Percentiles rank a stretch among this genome's conserved stretches.
Evolutionary conservation across 2,113 vertebrate species (phyloP).

Genomic region (Hydropotes inermis): DNA sequence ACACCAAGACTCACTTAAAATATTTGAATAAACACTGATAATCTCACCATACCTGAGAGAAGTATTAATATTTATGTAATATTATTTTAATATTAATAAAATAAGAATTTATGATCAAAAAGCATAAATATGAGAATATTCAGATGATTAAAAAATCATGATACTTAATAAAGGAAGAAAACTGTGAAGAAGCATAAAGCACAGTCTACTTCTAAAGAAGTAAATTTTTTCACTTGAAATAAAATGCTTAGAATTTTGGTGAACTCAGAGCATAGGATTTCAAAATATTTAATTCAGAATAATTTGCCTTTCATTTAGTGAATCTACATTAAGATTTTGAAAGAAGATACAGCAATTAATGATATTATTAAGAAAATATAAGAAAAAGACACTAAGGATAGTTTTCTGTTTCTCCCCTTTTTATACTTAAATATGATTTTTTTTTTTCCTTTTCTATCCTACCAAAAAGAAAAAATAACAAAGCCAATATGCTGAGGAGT

Average conservation of each 20-base stretch:
- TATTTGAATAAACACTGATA: background rate
- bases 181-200: background rate
- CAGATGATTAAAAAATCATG: background rate
- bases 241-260: background rate
- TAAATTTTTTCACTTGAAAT: background rate
- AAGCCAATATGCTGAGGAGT: background rate
- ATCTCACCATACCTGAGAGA: background rate
- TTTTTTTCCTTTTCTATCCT: background rate
- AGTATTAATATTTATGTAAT: background rate
- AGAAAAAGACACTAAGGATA: background rate
- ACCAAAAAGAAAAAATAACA: background rate
- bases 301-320: background rate
- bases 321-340: background rate
- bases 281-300: background rate
- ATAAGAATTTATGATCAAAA: background rate
- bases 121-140: background rate
- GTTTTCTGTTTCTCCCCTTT: background rate
- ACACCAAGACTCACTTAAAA: background rate
- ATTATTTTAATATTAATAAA: background rate
- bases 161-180: background rate
- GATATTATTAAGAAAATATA: background rate
- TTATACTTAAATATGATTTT: background rate
- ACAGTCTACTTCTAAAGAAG: background rate
- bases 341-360: background rate
- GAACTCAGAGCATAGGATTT: background rate